phyloP scores from a whole-genome alignment of 2,113 vertebrate genomes.

The Lates calcarifer region DNA sequence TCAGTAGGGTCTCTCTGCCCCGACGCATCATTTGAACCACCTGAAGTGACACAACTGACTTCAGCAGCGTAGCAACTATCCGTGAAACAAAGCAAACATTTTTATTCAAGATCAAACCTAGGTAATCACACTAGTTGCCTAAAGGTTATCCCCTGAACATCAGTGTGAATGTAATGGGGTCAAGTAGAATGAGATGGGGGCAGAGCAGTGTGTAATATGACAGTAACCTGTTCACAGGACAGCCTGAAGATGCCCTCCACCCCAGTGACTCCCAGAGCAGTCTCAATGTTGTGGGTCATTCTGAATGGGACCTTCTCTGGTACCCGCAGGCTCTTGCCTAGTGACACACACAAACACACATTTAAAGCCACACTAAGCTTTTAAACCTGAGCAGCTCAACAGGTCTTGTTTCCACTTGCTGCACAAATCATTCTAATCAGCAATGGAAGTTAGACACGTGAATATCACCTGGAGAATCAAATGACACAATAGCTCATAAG shows the following conservation, averaged over 20 bases:
- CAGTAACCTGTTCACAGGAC: constrained; percentile 94
- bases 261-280: constrained; percentile 95
- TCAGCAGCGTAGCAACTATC: not conserved
- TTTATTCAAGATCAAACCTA: not conserved
- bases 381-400: not conserved
- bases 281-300: constrained; percentile 99
- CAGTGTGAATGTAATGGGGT: not conserved
- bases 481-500: not conserved
- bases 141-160: not conserved
- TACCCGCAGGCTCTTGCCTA: constrained; percentile 97
- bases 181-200: not conserved
- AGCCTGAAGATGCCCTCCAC: constrained; percentile 98
- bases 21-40: constrained; percentile 98
- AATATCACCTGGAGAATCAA: not conserved
- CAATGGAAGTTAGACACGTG: too few relatives aligned
- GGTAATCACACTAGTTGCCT: not conserved
- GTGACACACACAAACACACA: not conserved
- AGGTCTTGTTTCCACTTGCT: too few relatives aligned
- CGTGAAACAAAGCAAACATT: not conserved
- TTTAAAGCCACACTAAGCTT: not conserved
- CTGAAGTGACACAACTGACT: constrained; percentile 71
- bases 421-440: too few relatives aligned
- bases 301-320: constrained; percentile 98
- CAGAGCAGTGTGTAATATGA: not conserved
- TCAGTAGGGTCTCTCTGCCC: constrained; percentile 95